Base-by-base conservation (phyloP, 2,113 vertebrate species). In the Dipodomys spectabilis region DNA sequence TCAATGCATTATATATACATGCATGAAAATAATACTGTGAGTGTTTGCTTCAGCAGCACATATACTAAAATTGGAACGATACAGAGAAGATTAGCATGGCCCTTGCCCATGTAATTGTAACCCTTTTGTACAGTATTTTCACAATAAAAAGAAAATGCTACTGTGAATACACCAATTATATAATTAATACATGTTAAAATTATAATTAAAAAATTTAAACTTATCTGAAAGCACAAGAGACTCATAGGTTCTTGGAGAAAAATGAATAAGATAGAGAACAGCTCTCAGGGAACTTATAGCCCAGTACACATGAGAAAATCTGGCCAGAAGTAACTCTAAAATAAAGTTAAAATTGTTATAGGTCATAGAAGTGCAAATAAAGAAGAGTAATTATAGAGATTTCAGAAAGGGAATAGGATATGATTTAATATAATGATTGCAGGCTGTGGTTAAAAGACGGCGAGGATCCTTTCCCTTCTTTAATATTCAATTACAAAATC, bases 401-500 rank as follows among this genome's bases (percentile, higher is more conserved):
- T 93, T 87, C 45, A 68, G 16, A 32, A 73, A 4, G 30, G 57
- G 62, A 27, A n/a, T 23, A 6, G 19, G 30, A 20, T 7, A 9
- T 74, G 32, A 68, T 83, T 83, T 80, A 32, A 60, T 1, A 28
- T 73, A 90, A 45, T 28, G 27, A 30, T 72, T 64, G 35, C 25
- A 72, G 7, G 2, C 60, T 22, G 22, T 16, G 28, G 32, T 86
- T 82, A 72, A 79, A 95, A 86, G 25, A 80, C 82, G 10, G n/a
- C 0, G 74, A 19, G 72, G 49, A 23, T 15, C 28, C 20, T 92
- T 92, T 90, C 35, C n/a, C 7, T 88, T 30, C 9, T 64, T 92
- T 78, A 86, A 23, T 27, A n/a, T 81, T 78, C 2, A 72, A 77
- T 81, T 84, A 30, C 32, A 60, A 95, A 87, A 94, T 69, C 20